Base-by-base conservation (phyloP, 1,140 invertebrate species). In the Aricia agestis region DNA sequence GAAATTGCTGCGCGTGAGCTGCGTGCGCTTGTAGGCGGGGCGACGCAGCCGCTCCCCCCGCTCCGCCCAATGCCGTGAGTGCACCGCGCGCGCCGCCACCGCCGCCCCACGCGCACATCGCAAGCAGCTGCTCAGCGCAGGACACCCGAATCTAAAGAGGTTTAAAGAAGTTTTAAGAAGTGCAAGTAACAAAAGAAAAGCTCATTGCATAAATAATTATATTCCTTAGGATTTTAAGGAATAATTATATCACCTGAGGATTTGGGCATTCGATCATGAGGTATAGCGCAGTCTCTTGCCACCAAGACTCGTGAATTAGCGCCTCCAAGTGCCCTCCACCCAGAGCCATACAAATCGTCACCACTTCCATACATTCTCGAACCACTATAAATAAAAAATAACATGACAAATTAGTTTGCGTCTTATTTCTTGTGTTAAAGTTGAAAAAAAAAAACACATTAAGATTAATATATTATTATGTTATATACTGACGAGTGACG, bases 311-410 rank as follows among this genome's bases (percentile, higher is more conserved):
- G 66, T 94, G 93, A 63, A 93, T 92, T 0, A 97, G 85, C 15
- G 93, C 93, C 72, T 98, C 96, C 65, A 98, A 90, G 67, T 95
- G 95, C 65, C 94, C 93, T 6, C 97, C 96, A 90, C 97, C 97
- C 9, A 99, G 90, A 32, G 97, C 95, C 80, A 98, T 93, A 76
- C 96, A 95, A 69, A 98, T 94, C n/a, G 97, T 97, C 63, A 99
- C 91, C 32, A 98, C 95, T 92, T 99, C 98, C 78, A 99, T 92
- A 25, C 97, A 97, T 91, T 99, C 98, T 79, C 97, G 96, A 82
- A 97, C 98, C 76, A 99, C 95, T 92, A 76, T 6, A 76, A 81
- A 74, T 25, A 68, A 18, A 57, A 25, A 31, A n/a, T 31, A 25
- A 17, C 10, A 52, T 25, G 25, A 25, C 25, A 25, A 25, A n/a